Evolutionary conservation across 1,140 invertebrate genomes (phyloP).

Genomic region (Sycophaga agraensis): DNA sequence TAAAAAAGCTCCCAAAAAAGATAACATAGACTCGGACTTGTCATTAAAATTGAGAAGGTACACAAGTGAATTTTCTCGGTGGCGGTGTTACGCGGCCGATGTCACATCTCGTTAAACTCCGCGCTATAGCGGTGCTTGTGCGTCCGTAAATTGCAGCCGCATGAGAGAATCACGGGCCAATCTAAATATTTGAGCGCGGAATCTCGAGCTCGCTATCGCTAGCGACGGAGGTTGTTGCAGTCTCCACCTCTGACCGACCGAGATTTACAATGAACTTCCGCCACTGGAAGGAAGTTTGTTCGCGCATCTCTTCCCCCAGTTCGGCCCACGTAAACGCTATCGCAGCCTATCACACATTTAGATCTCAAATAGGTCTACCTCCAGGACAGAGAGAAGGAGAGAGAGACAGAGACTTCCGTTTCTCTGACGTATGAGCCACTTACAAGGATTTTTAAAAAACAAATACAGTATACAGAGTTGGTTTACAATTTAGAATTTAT

Average conservation of each 20-base stretch:
- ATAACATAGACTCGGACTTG: too few species aligned
- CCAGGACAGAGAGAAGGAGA: too few species aligned
- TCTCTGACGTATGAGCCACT: neutral
- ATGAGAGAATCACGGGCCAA: constrained; percentile 44
- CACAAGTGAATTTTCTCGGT: constrained; percentile 4
- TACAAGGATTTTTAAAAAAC: too few species aligned
- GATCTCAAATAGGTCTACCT: constrained; percentile 41
- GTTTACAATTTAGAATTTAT: too few species aligned
- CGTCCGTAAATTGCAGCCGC: constrained; percentile 28
- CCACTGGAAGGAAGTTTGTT: constrained; percentile 54
- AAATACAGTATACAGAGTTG: too few species aligned
- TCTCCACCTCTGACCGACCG: constrained; percentile 38
- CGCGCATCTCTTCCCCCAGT: constrained; percentile 37
- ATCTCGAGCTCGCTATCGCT: constrained; percentile 29
- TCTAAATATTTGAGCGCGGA: constrained; percentile 51
- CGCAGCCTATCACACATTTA: constrained; percentile 41
- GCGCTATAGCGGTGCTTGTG: too few species aligned
- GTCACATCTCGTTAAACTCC: constrained; percentile 6
- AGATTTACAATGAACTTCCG: constrained; percentile 58
- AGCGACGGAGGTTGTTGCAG: neutral
- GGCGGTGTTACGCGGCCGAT: neutral
- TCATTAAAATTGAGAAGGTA: too few species aligned
- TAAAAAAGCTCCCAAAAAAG: too few species aligned
- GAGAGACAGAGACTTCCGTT: constrained; percentile 11
- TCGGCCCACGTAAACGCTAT: constrained; percentile 41